phyloP scores from a whole-genome alignment of 2,113 vertebrate genomes.

The Melanocharis versteri region DNA sequence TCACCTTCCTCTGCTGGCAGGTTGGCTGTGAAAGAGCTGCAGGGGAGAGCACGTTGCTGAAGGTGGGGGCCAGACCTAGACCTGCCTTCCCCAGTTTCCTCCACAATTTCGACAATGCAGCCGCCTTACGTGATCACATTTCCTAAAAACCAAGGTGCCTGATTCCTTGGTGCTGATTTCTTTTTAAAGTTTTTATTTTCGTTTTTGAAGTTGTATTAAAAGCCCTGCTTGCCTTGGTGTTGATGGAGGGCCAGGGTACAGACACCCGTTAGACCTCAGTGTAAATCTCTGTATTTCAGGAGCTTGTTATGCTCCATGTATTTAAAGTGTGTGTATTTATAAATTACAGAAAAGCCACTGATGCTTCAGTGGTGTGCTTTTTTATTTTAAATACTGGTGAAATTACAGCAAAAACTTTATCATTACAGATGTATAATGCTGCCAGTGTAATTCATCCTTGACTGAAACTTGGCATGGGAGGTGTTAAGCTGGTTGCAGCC shows the following conservation, averaged over 20 bases:
- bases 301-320: not conserved
- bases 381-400: not conserved
- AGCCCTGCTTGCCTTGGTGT: accelerated
- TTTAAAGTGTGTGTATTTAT: not conserved
- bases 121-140: not conserved
- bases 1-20: not conserved
- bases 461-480: conserved; percentile 1
- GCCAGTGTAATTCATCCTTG: not conserved
- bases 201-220: not conserved
- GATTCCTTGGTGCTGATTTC: not conserved
- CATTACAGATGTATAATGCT: not conserved
- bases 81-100: not conserved
- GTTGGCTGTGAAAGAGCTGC: not conserved
- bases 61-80: not conserved
- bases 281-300: not conserved
- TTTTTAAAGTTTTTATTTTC: not conserved
- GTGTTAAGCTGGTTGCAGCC: not conserved
- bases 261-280: not conserved
- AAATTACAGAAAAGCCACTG: not conserved
- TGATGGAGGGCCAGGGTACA: not conserved
- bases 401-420: not conserved
- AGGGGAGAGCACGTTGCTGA: not conserved
- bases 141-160: not conserved
- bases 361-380: not conserved
- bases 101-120: not conserved